Conservation (phyloP, 2,888 invertebrate genomes). For the Patella ulyssiponensis region DNA sequence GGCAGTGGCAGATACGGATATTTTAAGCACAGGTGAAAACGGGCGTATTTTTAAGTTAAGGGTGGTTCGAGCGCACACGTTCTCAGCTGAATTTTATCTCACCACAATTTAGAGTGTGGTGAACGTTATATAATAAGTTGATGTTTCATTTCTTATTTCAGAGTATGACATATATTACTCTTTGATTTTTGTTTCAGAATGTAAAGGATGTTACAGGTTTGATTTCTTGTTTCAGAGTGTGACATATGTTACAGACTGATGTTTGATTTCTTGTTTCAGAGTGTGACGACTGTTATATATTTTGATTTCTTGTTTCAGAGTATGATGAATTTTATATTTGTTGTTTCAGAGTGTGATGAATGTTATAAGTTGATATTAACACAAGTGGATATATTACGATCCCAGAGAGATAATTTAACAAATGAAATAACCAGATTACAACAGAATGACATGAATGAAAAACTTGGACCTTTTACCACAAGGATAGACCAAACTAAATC, state of each 20-base stretch:
- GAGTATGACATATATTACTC: no score
- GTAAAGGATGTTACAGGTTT: not conserved
- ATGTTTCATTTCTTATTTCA: slow-evolving; percentile 22
- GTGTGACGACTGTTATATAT: not conserved
- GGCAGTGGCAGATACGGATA: no score
- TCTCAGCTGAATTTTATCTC: no score
- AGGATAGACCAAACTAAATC: slow-evolving; percentile 26
- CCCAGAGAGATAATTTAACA: slow-evolving; percentile 36
- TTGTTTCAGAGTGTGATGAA: slow-evolving; percentile 44
- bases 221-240: slow-evolving; percentile 11
- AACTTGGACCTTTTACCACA: slow-evolving; percentile 37
- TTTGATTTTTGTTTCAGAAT: slow-evolving; percentile 3
- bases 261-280: slow-evolving; percentile 10
- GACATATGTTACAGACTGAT: slow-evolving; percentile 1
- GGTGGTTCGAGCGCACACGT: no score
- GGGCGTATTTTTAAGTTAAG: no score
- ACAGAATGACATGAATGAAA: slow-evolving; percentile 31
- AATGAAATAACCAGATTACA: slow-evolving; percentile 24
- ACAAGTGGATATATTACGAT: slow-evolving; percentile 40
- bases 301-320: slow-evolving; percentile 32
- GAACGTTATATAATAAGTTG: slow-evolving; percentile 46
- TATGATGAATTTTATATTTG: slow-evolving; percentile 28
- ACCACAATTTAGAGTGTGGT: slow-evolving; percentile 43
- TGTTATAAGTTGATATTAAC: slow-evolving; percentile 48
- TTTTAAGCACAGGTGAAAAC: no score